Percentiles rank a stretch among this genome's conserved stretches.
Evolutionary conservation across 2,888 invertebrate species (phyloP).

Genomic region (Anthrax anthrax): DNA sequence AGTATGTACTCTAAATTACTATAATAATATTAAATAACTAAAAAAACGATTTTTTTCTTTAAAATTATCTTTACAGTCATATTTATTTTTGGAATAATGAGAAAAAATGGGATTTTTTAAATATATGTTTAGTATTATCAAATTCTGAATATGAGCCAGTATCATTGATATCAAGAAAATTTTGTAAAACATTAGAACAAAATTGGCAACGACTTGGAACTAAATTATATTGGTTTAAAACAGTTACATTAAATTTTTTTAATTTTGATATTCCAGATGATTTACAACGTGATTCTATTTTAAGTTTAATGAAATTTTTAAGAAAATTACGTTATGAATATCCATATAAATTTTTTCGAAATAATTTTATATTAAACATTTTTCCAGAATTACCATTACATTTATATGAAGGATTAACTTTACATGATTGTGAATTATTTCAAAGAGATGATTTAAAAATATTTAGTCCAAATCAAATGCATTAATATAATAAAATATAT

Average conservation of each 20-base stretch:
- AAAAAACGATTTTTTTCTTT: neutral
- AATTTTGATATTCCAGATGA: conserved; percentile 2
- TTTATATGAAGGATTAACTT: too few species aligned
- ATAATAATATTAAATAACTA: neutral
- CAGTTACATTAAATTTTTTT: conserved; percentile 3
- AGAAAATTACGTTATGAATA: conserved; percentile 4
- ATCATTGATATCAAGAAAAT: neutral
- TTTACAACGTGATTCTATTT: conserved; percentile 1
- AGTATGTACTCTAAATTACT: conserved; percentile 19
- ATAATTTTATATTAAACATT: neutral
- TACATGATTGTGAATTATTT: too few species aligned
- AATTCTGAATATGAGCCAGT: conserved; percentile 2
- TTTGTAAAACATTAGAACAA: conserved; percentile 1
- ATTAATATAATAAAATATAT: too few species aligned
- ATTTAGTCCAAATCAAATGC: too few species aligned
- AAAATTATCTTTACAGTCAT: conserved; percentile 19
- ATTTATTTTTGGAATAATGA: conserved; percentile 26
- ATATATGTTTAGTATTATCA: conserved; percentile 12
- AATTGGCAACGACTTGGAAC: conserved; percentile 1
- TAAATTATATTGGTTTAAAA: conserved; percentile 4
- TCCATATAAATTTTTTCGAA: conserved; percentile 1
- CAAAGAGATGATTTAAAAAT: too few species aligned
- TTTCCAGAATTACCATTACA: conserved; percentile 5
- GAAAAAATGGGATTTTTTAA: conserved; percentile 18
- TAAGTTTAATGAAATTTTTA: conserved; percentile 5